Percentiles rank a stretch among this genome's conserved stretches.
phyloP scores from a whole-genome alignment of 2,888 invertebrate genomes.

The Pardosa pseudoannulata region DNA sequence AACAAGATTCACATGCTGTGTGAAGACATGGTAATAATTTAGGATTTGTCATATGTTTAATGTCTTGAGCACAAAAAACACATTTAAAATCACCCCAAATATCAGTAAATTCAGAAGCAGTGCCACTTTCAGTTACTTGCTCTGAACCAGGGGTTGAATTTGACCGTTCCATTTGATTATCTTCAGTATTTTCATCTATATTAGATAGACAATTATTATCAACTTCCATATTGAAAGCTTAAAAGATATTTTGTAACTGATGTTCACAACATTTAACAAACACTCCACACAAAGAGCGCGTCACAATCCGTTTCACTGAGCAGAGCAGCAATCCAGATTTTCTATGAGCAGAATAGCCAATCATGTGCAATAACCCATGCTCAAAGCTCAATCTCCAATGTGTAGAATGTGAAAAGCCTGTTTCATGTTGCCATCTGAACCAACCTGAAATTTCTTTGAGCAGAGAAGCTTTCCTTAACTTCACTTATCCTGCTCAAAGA shows the following conservation, averaged over 20 bases:
- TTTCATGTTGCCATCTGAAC: constrained; percentile 18
- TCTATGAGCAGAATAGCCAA: neutral
- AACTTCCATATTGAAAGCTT: constrained; percentile 25
- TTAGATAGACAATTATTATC: constrained; percentile 28
- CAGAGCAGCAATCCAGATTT: neutral
- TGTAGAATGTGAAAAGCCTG: constrained; percentile 18
- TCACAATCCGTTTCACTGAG: neutral
- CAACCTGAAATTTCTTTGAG: constrained; percentile 49
- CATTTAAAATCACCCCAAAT: constrained; percentile 77
- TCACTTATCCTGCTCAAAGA: neutral
- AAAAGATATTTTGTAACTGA: neutral
- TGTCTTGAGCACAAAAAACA: constrained; percentile 78
- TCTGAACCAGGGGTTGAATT: constrained; percentile 53
- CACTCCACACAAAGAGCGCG: too few species aligned
- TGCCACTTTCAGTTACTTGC: constrained; percentile 66
- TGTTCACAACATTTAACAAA: neutral
- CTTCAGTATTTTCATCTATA: constrained; percentile 28
- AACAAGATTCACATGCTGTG: constrained; percentile 87
- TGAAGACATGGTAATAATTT: constrained; percentile 93
- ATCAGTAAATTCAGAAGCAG: constrained; percentile 29
- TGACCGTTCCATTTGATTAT: constrained; percentile 36
- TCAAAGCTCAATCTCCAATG: constrained; percentile 27
- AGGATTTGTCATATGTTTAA: constrained; percentile 81
- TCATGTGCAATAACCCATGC: neutral
- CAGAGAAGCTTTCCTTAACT: constrained; percentile 1